Base-by-base conservation (phyloP, 2,797 vertebrate species). In the Galaxias olidus region DNA sequence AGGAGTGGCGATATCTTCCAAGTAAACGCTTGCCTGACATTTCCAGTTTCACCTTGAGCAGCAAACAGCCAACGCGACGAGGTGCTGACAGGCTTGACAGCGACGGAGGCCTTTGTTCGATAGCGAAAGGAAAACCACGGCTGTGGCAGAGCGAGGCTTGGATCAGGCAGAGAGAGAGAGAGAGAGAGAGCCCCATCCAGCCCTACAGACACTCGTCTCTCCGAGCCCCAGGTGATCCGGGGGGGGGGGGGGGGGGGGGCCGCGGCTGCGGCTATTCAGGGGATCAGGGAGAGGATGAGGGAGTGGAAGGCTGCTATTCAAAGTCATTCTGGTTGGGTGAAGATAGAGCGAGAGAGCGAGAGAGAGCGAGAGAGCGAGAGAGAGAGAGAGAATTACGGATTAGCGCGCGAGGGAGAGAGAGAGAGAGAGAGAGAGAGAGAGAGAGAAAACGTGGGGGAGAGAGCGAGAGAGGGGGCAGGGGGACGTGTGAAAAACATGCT, bases 101-200 rank as follows among this genome's bases (percentile, higher is more conserved):
- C 30, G 6, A 30, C 30, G 30, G 30, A 30, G 30, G 30, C 30
- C 30, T 30, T n/a, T 30, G 6, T 30, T 30, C 30, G 30, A 76
- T 77, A 84, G 59, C 10, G 69, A 87, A 88, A 88, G 72, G 17
- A 83, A 88, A 90, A 86, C 51, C 42, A 68, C 75, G 70, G 1
- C 43, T 45, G 0, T 19, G 48, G 44, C 7, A 65, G 66, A 17
- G 65, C 80, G 54, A 4, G 10, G 41, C n/a, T 9, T 0, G 6
- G 3, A 47, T 40, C 59, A 44, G 17, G 14, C 8, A 54, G 17
- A 9, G 5, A 12, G 6, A 12, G 15, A 44, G 17, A 9, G 8
- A 54, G 17, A 9, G 5, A 12, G 6, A 12, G 15, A 50, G 3
- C 48, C 63, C 60, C 60, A 49, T 30, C 53, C 12, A 5, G 14